Base-by-base conservation (phyloP, 2,797 vertebrate species). In the Todus mexicanus region DNA sequence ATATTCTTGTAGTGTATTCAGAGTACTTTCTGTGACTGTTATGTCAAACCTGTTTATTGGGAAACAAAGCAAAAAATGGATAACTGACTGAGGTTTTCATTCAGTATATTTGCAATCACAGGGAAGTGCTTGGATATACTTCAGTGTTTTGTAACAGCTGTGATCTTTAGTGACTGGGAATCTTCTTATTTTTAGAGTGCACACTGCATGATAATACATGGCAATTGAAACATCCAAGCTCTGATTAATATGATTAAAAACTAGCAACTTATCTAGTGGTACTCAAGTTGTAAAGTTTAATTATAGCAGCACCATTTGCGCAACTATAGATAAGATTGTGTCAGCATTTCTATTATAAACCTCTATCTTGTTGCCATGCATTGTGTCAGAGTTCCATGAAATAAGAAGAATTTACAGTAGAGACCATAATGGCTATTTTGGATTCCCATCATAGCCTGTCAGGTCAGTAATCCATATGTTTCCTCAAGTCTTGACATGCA, bases 181-280 rank as follows among this genome's bases (percentile, higher is more conserved):
- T 94, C 75, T 70, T 94, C 18, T 31, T 91, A 47, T 92, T 97
- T 97, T 96, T 82, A 40, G 85, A 94, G 77, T 92, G 51, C 74
- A 85, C 8, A 10, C 61, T 92, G 63, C 47, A 82, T 95, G 65
- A 56, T 89, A 94, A 96, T 97, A 89, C 94, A 75, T 94, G 70
- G 87, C 92, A 96, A 71, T 69, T 79, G 92, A 96, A 93, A 69
- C 75, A 90, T 80, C 73, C 84, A 95, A 85, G 71, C 64, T 89
- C 77, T 95, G 92, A 96, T 96, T 95, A 97, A 91, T 92, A 91
- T 90, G 80, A 95, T 95, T 96, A 95, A 95, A 96, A 98, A 91
- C 61, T 89, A 92, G 72, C 82, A 96, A 93, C 70, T 94, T 97
- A 96, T 84, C 87, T 93, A 83, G 51, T 94, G 88, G 69, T 90